Evolutionary conservation across 2,797 vertebrate species (phyloP).

Genomic region (Megalops cyprinoides): DNA sequence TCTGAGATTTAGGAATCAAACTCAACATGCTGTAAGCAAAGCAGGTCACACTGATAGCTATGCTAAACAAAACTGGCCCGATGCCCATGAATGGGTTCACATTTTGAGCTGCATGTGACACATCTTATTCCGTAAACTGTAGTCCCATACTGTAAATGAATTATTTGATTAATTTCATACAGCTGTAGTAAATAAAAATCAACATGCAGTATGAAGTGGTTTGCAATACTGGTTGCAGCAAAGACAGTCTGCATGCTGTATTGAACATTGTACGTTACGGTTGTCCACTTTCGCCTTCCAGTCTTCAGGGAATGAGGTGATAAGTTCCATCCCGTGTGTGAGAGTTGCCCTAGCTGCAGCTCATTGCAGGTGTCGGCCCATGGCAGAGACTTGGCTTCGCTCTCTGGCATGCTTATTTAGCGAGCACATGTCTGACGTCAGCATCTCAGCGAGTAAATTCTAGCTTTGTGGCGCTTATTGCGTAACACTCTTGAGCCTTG

Average conservation of each 20-base stretch:
- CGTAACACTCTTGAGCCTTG: neutral
- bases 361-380: neutral
- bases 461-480: slow-evolving; percentile 11
- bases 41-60: too few relatives aligned
- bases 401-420: neutral
- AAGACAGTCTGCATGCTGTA: slow-evolving; percentile 8
- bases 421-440: slow-evolving; percentile 6
- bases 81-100: too few relatives aligned
- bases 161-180: too few relatives aligned
- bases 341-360: slow-evolving; percentile 1
- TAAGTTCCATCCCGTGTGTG: neutral
- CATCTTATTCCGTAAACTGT: too few relatives aligned
- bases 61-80: too few relatives aligned
- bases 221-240: too few relatives aligned
- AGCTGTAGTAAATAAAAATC: neutral
- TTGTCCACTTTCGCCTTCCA: slow-evolving; percentile 5
- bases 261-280: neutral
- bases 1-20: too few relatives aligned
- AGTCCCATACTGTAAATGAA: too few relatives aligned
- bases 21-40: too few relatives aligned
- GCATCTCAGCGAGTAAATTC: slow-evolving; percentile 2
- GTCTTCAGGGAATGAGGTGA: slow-evolving; percentile 6
- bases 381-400: neutral
- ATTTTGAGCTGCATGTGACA: too few relatives aligned
- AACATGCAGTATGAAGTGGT: neutral